Percentiles rank a stretch among this genome's conserved stretches.
Evolutionary conservation across 2,113 vertebrate genomes (phyloP).

Genomic region (Laticauda colubrina): DNA sequence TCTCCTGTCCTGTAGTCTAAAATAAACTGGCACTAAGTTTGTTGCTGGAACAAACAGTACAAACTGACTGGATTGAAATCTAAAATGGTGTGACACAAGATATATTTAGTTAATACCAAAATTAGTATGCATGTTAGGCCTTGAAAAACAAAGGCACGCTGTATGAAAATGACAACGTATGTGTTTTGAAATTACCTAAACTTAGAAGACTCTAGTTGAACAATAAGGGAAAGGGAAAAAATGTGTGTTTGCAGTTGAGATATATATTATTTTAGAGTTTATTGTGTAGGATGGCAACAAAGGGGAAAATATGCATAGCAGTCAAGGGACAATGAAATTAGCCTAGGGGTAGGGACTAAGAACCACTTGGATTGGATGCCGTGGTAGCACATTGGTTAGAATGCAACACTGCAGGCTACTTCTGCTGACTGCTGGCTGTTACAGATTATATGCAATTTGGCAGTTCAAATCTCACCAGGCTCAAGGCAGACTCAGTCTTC

Average conservation of each 20-base stretch:
- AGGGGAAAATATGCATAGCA: constrained; percentile 10
- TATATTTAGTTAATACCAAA: constrained; percentile 37
- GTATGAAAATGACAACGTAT: constrained; percentile 60
- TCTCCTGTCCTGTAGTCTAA: neutral
- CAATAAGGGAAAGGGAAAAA: constrained; percentile 59
- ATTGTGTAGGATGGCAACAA: constrained; percentile 38
- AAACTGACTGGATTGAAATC: constrained; percentile 18
- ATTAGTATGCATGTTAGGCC: constrained; percentile 25
- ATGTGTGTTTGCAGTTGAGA: constrained; percentile 44
- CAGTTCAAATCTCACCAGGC: too few relatives aligned
- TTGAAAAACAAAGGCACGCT: constrained; percentile 56
- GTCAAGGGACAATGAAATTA: constrained; percentile 14
- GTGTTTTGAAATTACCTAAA: constrained; percentile 58
- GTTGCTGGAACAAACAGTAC: neutral
- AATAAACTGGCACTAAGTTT: neutral
- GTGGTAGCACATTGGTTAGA: too few relatives aligned
- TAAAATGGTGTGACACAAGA: constrained; percentile 33
- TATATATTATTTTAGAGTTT: constrained; percentile 53
- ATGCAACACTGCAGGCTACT: too few relatives aligned
- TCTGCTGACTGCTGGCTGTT: too few relatives aligned
- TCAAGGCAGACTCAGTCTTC: too few relatives aligned
- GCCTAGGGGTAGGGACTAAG: neutral
- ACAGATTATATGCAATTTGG: too few relatives aligned
- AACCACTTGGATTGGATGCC: neutral
- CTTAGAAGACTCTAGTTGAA: constrained; percentile 63